Percentiles rank a stretch among this genome's conserved stretches.
Conservation (phyloP, 2,888 invertebrate species). For the Danaus chrysippus region DNA sequence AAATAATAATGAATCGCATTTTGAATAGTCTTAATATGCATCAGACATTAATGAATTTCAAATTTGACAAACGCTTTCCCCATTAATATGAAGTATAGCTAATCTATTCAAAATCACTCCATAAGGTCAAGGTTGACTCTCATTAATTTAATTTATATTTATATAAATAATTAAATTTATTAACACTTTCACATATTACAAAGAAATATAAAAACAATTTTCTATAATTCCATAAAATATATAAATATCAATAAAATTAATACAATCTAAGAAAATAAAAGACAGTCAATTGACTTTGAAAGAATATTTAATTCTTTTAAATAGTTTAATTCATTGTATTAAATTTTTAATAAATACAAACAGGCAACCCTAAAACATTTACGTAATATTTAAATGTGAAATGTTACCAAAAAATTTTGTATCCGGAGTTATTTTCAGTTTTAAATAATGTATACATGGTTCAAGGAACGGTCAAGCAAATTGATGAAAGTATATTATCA, state of each 20-base stretch:
- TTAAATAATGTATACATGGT: constrained; percentile 42
- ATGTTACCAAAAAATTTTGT: constrained; percentile 17
- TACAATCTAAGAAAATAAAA: no score
- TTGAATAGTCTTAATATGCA: constrained; percentile 10
- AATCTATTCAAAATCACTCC: neutral
- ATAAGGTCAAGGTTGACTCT: neutral
- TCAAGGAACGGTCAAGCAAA: constrained; percentile 52
- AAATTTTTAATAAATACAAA: neutral
- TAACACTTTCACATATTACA: no score
- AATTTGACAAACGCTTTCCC: constrained; percentile 23
- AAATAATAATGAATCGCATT: neutral
- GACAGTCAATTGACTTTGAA: no score
- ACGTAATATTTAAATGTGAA: constrained; percentile 18
- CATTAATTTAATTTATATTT: neutral
- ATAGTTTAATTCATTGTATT: no score
- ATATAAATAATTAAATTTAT: no score
- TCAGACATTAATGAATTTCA: constrained; percentile 21
- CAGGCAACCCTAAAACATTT: constrained; percentile 14
- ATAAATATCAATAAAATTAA: no score
- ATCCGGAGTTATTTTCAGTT: constrained; percentile 22
- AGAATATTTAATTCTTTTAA: no score
- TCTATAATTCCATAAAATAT: no score
- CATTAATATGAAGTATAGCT: constrained; percentile 24
- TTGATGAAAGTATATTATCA: constrained; percentile 45
- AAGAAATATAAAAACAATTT: no score